Evolutionary conservation across 37 sponge, comb jelly and placozoan species (phyloP).

Genomic region (Dysidea cf. avara): DNA sequence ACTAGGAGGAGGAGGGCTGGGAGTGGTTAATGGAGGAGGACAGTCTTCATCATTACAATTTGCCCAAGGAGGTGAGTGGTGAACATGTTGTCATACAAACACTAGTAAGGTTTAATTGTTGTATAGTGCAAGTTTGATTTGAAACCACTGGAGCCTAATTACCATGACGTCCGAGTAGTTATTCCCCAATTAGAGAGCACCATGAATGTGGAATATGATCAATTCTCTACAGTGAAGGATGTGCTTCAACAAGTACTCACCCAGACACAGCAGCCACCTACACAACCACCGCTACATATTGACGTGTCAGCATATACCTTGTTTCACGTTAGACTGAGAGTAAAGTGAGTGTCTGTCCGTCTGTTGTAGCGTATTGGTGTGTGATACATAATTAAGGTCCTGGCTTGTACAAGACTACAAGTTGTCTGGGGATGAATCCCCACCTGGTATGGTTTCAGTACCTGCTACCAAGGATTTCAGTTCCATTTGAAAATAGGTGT

Average conservation of each 20-base stretch:
- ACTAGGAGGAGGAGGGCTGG: slow-evolving; percentile 77
- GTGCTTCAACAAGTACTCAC: slow-evolving; percentile 65
- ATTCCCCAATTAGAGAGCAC: slow-evolving; percentile 75
- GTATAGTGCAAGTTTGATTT: slow-evolving; percentile 85
- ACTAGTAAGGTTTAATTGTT: too few relatives aligned
- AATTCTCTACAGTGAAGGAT: slow-evolving; percentile 78
- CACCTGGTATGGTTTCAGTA: too few relatives aligned
- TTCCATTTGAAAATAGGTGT: too few relatives aligned
- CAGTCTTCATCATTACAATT: slow-evolving; percentile 49
- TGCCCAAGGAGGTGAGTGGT: slow-evolving; percentile 68
- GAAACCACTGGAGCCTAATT: slow-evolving; percentile 67
- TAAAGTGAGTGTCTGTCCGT: slow-evolving; percentile 39
- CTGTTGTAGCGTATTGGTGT: too few relatives aligned
- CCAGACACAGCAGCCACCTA: slow-evolving; percentile 34
- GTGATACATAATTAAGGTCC: too few relatives aligned
- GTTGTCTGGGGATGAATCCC: too few relatives aligned
- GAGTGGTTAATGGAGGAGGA: slow-evolving; percentile 84
- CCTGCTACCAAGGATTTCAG: too few relatives aligned
- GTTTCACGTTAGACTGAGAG: slow-evolving; percentile 67
- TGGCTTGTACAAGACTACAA: too few relatives aligned
- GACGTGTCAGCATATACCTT: slow-evolving; percentile 77
- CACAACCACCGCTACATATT: too few relatives aligned
- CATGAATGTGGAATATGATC: slow-evolving; percentile 83
- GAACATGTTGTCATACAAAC: too few relatives aligned
- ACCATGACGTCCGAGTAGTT: slow-evolving; percentile 72